These are phyloP conservation scores for western clawed frog (Xenopus tropicalis) DNA, from an alignment of 2,113 vertebrate genomes.

Conservation along the genomic window DNA sequence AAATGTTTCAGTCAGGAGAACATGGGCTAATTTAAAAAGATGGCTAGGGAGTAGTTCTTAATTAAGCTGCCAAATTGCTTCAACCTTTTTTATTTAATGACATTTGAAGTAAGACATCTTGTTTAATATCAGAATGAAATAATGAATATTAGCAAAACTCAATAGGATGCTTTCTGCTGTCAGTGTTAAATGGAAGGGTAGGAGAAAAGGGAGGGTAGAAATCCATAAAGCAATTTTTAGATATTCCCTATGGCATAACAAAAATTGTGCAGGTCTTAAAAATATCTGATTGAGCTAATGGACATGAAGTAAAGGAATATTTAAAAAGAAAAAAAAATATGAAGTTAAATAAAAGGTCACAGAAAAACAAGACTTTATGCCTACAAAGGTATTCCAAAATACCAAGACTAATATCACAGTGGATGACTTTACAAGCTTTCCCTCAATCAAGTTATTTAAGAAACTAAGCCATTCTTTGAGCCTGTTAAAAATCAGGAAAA, in stretches of 20 bases:
- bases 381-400: too few species aligned
- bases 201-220: not conserved
- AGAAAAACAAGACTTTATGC: too few species aligned
- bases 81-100: slow-evolving; percentile 32
- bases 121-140: slow-evolving; percentile 18
- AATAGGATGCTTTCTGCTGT: slow-evolving; percentile 1
- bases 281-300: too few species aligned
- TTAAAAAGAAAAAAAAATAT: too few species aligned
- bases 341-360: too few species aligned
- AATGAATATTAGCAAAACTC: slow-evolving; percentile 17
- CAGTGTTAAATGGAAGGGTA: not conserved
- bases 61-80: slow-evolving; percentile 39
- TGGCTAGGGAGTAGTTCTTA: slow-evolving; percentile 42
- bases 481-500: too few species aligned
- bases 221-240: not conserved
- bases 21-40: slow-evolving; percentile 40
- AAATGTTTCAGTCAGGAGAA: slow-evolving; percentile 27
- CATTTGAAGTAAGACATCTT: slow-evolving; percentile 40
- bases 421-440: too few species aligned
- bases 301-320: not conserved
- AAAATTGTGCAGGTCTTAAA: not conserved
- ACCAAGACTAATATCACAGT: too few species aligned
- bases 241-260: not conserved
- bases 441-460: too few species aligned
- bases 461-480: too few species aligned